Evolutionary conservation across 2,797 vertebrate species (phyloP), one percentile per base, ranked within the genome.

Genomic region (Acipenser transmontanus): DNA sequence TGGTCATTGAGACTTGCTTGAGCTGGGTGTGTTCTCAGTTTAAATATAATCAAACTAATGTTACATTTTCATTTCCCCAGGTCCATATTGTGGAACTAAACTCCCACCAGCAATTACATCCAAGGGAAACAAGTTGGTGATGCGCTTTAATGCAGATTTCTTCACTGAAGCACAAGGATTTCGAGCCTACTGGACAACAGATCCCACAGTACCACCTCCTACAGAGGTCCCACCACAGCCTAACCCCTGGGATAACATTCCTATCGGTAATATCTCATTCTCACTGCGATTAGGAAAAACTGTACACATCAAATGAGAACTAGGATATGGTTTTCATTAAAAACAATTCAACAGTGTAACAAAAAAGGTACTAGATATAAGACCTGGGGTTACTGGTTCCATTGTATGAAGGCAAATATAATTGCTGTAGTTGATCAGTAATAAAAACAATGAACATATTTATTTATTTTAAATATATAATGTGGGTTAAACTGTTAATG

Each of bases 221-320:
- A 90, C 90, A 13, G 89, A 90, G 8, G 75, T 85, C 0, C 87
- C 89, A 1, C 54, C 47, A 48, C 75, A 59, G 1, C 78, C 84
- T n/a, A 89, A 89, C 72, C 90, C 86, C 51, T 91, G 87, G 88
- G 90, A 91, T 20, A 50, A 67, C 71, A 86, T 90, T 68, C 0
- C 14, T 11, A 86, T 91, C 76, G 87, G 89, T 91, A 72, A 14
- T 59, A 34, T 3, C 34, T 34, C 34, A 34, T 34, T 34, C 4
- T 34, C 34, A 34, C 34, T 34, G 34, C 34, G 34, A 34, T 34
- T 34, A 34, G 34, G 34, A 34, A 34, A 34, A 34, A 34, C 34
- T 34, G 34, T 4, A 34, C 2, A 34, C 34, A 34, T 34, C 34
- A 34, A 34, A 34, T 34, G 34, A 34, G 34, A 34, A 34, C 34